Evolutionary conservation across 2,888 invertebrate genomes (phyloP), one percentile per base, ranked within the genome.

Genomic region (Agapetus fuscipes): DNA sequence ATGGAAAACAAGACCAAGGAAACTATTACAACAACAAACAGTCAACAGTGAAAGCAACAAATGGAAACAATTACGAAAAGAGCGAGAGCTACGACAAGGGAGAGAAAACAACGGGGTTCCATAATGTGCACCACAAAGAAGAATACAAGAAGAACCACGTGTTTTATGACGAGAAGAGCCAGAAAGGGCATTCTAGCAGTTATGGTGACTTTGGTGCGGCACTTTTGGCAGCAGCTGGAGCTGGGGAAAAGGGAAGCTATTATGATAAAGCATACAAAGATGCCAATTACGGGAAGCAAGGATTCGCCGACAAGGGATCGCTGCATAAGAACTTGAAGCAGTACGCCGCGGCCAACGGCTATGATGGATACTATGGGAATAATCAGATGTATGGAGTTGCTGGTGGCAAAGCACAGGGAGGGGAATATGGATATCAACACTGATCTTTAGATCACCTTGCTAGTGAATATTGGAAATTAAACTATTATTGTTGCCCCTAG

Each of bases 71-170:
- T 30, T 68, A 64, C 17, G 64, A 62, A 16, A 62, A 65, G 49
- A 64, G 64, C 29, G 63, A 62, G 16, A 71, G 64, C 28, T 74
- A 71, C 49, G 66, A 59, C 48, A 74, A 72, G 52, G 74, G 74
- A 0, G 66, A 66, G 12, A 74, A 74, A 52, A 71, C 72, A 0
- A 64, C 66, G 49, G 75, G 76, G 2, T 75, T 67, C 53, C 73
- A 74, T 49, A 66, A 64, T 48, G 65, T 74, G 1, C 70, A 72
- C 41, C 74, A 75, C 51, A 75, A 71, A 55, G 74, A 77, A 49
- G 76, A 76, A 52, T 76, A 72, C 52, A 70, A 74, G 48, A 74
- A 74, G 51, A 70, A 74, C 39, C 72, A 72, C 51, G 60, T 68
- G 41, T 73, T 74, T 56, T 75, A 71, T 50, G 74, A 73, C 53